Evolutionary conservation across 1,140 invertebrate genomes (phyloP).

Genomic region (Lithobius niger): DNA sequence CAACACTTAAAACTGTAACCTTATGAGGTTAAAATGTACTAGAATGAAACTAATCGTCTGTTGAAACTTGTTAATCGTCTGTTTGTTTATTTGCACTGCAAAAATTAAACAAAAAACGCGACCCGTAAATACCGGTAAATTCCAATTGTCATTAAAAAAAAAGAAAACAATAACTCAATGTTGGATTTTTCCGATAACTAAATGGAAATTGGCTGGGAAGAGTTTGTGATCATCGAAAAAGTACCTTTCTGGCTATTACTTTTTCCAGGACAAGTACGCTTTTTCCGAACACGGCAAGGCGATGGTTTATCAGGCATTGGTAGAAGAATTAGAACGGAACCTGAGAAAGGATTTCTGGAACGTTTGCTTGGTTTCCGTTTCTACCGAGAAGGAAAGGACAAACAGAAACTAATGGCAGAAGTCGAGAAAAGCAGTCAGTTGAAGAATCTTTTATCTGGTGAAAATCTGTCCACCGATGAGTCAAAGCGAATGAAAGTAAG

Average conservation of each 20-base stretch:
- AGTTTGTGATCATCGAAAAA: too few species aligned
- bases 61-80: too few species aligned
- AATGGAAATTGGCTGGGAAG: too few species aligned
- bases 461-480: conserved; percentile 35
- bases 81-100: too few species aligned
- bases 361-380: conserved; percentile 1
- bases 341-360: not conserved
- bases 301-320: not conserved
- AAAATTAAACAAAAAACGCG: too few species aligned
- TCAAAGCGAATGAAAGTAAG: conserved; percentile 56
- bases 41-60: too few species aligned
- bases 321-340: not conserved
- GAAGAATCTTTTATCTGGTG: conserved; percentile 27
- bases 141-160: too few species aligned
- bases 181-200: too few species aligned
- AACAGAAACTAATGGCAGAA: conserved; percentile 53
- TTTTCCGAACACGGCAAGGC: not conserved
- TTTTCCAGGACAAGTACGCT: conserved; percentile 1
- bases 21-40: too few species aligned
- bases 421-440: conserved; percentile 39
- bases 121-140: too few species aligned
- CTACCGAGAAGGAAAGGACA: conserved; percentile 25
- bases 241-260: not conserved
- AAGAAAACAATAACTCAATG: too few species aligned
- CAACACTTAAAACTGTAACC: too few species aligned